phyloP scores from a whole-genome alignment of 2,113 vertebrate species.

The Phoenicopterus ruber region DNA sequence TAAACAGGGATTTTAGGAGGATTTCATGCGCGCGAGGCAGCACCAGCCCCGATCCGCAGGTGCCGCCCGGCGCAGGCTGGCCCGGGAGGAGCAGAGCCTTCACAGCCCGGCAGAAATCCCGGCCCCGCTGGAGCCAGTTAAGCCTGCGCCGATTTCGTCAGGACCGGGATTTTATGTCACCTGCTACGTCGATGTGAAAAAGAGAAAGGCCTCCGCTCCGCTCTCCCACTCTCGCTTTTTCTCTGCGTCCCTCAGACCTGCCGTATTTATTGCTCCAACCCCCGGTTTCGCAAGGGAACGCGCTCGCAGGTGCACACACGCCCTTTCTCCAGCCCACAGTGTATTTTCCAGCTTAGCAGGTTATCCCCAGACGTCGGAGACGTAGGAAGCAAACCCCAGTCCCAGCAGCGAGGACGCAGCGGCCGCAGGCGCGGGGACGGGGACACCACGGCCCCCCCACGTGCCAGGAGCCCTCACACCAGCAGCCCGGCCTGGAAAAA shows the following conservation, averaged over 20 bases:
- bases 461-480: background rate
- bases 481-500: background rate
- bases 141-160: background rate
- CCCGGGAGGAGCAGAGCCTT: background rate
- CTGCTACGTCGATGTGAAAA: fast-evolving
- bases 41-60: fast-evolving
- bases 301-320: background rate
- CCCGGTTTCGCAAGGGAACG: background rate
- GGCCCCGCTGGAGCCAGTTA: background rate
- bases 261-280: background rate
- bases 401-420: fast-evolving
- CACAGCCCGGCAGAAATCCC: background rate
- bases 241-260: background rate
- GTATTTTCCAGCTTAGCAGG: background rate
- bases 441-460: fast-evolving
- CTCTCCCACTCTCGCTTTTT: background rate
- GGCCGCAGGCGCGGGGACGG: background rate
- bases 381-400: background rate
- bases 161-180: background rate
- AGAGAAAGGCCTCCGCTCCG: background rate
- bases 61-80: fast-evolving
- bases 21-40: background rate
- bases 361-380: background rate
- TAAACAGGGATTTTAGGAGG: background rate
- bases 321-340: background rate